Evolutionary conservation across 2,888 invertebrate genomes (phyloP).

Genomic region (Lissonota sp.): DNA sequence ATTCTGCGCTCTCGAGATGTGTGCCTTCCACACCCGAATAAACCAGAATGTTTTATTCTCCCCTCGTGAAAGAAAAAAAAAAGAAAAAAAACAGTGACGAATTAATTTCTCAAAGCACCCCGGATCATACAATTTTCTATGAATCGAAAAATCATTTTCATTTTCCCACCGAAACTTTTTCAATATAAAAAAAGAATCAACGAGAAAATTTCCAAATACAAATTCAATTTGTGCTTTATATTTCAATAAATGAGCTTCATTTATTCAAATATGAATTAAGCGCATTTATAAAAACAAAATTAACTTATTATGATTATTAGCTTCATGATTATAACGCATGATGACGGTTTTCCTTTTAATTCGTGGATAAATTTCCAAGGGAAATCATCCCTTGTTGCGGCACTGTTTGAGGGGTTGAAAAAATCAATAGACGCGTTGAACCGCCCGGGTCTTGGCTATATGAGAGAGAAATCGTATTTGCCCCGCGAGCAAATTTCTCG

Average conservation of each 20-base stretch:
- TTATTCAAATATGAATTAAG: too few relatives aligned
- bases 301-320: too few relatives aligned
- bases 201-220: too few relatives aligned
- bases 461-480: slow-evolving; percentile 60
- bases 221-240: too few relatives aligned
- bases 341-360: not conserved
- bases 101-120: slow-evolving; percentile 10
- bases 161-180: not conserved
- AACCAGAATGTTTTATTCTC: not conserved
- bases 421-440: slow-evolving; percentile 57
- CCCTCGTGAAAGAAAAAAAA: slow-evolving; percentile 19
- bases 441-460: slow-evolving; percentile 8
- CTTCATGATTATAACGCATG: not conserved
- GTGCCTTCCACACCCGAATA: too few relatives aligned
- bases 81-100: slow-evolving; percentile 47
- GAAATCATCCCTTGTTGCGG: slow-evolving; percentile 42
- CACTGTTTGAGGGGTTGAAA: slow-evolving; percentile 47
- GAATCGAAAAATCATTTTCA: not conserved
- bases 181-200: not conserved
- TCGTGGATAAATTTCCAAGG: not conserved
- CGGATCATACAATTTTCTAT: not conserved
- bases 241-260: not conserved
- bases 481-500: slow-evolving; percentile 39
- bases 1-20: slow-evolving; percentile 60
- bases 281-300: too few relatives aligned